Percentiles rank a stretch among this genome's conserved stretches.
Conservation (phyloP, 2,888 invertebrate species). For the Coelinius sp. region DNA sequence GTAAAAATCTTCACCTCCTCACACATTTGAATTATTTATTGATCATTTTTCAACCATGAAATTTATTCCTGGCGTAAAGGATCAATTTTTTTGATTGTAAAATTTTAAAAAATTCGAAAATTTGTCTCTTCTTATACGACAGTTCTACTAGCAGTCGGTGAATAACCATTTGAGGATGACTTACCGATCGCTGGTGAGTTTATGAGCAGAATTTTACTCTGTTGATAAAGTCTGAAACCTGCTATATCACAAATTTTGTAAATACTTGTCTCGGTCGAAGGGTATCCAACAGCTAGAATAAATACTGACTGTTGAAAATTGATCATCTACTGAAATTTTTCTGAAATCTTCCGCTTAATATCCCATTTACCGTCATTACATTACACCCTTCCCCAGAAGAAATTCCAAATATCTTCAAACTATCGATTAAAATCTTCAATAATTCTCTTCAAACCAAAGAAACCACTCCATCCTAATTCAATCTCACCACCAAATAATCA, state of each 20-base stretch:
- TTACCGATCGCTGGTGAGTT: not conserved
- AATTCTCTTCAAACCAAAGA: no score
- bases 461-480: no score
- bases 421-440: no score
- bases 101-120: not conserved
- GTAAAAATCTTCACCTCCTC: conserved; percentile 5
- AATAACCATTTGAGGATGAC: not conserved
- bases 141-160: not conserved
- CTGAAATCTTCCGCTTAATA: not conserved
- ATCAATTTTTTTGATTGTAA: no score
- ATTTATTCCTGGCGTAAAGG: no score
- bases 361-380: no score
- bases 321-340: not conserved
- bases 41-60: not conserved
- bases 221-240: not conserved
- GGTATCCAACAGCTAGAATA: not conserved
- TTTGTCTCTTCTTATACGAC: not conserved
- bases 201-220: no score
- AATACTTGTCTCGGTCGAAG: not conserved
- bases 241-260: not conserved
- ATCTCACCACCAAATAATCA: no score
- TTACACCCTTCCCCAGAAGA: no score
- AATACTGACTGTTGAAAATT: not conserved
- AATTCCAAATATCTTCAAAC: no score
- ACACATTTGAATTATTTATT: not conserved